These are phyloP conservation scores for Labeo calbasu DNA, from an alignment of 2,797 vertebrate genomes.

Conservation along the genomic window DNA sequence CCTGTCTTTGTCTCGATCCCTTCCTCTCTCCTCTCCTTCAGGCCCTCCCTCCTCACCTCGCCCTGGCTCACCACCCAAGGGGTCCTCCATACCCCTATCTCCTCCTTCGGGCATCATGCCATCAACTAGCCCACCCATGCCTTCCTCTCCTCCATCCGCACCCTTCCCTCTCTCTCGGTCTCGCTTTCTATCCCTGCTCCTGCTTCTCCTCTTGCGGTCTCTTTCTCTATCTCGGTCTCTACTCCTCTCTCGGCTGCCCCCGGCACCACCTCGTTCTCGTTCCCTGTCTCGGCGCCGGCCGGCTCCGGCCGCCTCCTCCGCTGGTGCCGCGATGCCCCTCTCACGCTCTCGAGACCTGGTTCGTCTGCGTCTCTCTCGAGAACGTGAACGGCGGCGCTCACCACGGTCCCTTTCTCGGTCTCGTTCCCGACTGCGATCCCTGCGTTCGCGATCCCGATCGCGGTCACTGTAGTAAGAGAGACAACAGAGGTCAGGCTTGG, in stretches of 20 bases:
- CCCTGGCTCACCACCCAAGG: constrained; percentile 65
- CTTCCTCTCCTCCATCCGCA: constrained; percentile 69
- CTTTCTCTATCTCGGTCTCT: constrained; percentile 78
- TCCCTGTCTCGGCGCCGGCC: constrained; percentile 74
- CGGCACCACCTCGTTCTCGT: constrained; percentile 62
- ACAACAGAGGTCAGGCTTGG: neutral
- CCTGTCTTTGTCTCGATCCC: constrained; percentile 71
- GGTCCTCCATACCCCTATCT: constrained; percentile 62
- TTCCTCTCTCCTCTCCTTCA: constrained; percentile 71
- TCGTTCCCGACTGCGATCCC: constrained; percentile 84
- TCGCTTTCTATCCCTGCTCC: constrained; percentile 78
- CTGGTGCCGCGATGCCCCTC: constrained; percentile 57
- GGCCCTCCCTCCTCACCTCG: constrained; percentile 81
- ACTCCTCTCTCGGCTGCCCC: constrained; percentile 77
- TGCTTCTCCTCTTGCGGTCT: constrained; percentile 66
- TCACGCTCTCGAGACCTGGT: constrained; percentile 77
- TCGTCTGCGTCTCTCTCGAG: constrained; percentile 79
- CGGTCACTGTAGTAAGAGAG: constrained; percentile 73
- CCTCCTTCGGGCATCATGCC: constrained; percentile 55
- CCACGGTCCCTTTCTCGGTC: constrained; percentile 84
- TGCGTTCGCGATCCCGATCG: constrained; percentile 79
- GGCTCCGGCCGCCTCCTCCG: constrained; percentile 52
- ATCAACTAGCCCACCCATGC: constrained; percentile 58
- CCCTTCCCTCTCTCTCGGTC: constrained; percentile 83
- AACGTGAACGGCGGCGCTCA: constrained; percentile 80